A percentile compares a stretch with the other conserved stretches of the same genome.
These are phyloP conservation scores for Drosophila parvula DNA, from an alignment of 1,140 invertebrate genomes.

Conservation along the genomic window DNA sequence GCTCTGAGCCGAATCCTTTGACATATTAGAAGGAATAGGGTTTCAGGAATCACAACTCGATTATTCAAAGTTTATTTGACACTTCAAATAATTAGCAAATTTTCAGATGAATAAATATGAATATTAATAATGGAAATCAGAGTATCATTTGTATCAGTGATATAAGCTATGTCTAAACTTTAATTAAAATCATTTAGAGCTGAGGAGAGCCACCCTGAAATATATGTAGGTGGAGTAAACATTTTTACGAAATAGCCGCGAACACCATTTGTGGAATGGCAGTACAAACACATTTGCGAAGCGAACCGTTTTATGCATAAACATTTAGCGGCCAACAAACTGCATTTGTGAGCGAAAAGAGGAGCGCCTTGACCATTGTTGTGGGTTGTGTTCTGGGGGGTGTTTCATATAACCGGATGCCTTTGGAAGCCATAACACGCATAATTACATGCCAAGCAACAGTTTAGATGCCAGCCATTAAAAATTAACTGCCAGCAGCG, in stretches of 20 bases:
- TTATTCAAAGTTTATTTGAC: not conserved
- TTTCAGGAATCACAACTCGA: not conserved
- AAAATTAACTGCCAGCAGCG: constrained; percentile 74
- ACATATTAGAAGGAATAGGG: too few relatives aligned
- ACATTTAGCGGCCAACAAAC: constrained; percentile 61
- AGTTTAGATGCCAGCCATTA: constrained; percentile 73
- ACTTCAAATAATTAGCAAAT: too few relatives aligned
- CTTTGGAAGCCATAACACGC: constrained; percentile 65
- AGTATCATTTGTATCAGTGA: not conserved
- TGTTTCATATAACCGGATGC: constrained; percentile 14
- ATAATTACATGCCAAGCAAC: constrained; percentile 78
- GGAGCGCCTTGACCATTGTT: constrained; percentile 50
- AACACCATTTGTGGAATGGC: constrained; percentile 16
- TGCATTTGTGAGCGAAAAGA: constrained; percentile 36
- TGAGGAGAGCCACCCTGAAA: not conserved
- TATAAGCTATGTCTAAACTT: not conserved
- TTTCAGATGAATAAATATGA: not conserved
- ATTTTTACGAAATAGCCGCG: constrained; percentile 12
- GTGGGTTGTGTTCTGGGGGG: constrained; percentile 14
- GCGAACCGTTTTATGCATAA: constrained; percentile 58
- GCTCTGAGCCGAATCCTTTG: constrained; percentile 2
- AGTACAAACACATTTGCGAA: constrained; percentile 23
- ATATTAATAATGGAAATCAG: not conserved
- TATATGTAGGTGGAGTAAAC: not conserved
- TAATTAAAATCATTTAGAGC: not conserved